Percentiles rank a stretch among this genome's conserved stretches.
These are phyloP conservation scores for Deilephila porcellus DNA, from an alignment of 2,888 invertebrate genomes.

Conservation along the genomic window DNA sequence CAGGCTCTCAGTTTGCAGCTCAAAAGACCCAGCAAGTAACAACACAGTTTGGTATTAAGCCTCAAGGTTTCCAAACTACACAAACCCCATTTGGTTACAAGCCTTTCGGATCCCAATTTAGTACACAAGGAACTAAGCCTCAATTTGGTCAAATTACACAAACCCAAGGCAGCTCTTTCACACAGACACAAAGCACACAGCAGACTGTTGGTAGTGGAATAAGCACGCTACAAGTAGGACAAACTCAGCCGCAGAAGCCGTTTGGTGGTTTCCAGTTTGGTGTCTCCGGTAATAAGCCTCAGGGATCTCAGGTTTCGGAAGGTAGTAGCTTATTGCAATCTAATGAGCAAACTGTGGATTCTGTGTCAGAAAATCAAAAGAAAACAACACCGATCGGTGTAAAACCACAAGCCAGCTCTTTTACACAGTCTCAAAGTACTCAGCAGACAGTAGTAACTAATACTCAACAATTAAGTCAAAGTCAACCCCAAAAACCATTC, in stretches of 20 bases:
- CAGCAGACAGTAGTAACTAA: neutral
- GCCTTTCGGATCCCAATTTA: slow-evolving; percentile 33
- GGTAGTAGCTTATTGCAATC: no score
- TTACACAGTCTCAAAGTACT: neutral
- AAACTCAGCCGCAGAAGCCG: neutral
- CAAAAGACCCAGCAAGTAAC: neutral
- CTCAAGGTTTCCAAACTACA: slow-evolving; percentile 28
- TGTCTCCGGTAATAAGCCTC: no score
- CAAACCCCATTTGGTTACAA: slow-evolving; percentile 34
- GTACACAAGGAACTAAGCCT: slow-evolving; percentile 42
- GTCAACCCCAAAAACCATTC: neutral
- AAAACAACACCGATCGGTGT: no score
- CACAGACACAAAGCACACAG: neutral
- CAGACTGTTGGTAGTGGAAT: neutral
- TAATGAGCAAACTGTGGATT: no score
- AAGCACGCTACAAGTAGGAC: neutral
- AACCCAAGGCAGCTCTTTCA: neutral
- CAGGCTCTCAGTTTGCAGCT: neutral
- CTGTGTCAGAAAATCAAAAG: no score
- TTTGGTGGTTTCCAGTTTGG: neutral
- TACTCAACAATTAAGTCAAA: neutral
- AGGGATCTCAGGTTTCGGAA: no score
- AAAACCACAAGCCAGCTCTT: neutral
- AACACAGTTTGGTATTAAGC: neutral
- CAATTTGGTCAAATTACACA: neutral